Percentiles rank a stretch among this genome's conserved stretches.
These are phyloP conservation scores for Standfussiana lucernea DNA, from an alignment of 2,888 invertebrate genomes.

Conservation along the genomic window DNA sequence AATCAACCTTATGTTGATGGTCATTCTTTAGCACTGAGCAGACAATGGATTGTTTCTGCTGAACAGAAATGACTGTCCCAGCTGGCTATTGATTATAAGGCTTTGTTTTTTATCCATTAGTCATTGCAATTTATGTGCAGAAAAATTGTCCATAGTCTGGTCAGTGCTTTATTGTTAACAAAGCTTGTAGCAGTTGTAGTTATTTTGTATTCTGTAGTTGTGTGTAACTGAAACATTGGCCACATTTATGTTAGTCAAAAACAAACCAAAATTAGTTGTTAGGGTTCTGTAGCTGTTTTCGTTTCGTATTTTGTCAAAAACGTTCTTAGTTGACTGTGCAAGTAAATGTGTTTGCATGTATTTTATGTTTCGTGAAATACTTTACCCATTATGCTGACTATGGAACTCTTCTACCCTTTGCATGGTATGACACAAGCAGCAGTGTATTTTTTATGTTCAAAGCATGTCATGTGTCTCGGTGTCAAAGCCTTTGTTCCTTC, in stretches of 20 bases:
- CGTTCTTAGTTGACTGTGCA: constrained; percentile 20
- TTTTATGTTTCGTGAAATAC: constrained; percentile 37
- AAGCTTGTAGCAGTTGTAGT: constrained; percentile 32
- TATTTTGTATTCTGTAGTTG: constrained; percentile 6
- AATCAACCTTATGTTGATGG: constrained; percentile 7
- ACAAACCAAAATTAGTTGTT: neutral
- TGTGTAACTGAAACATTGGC: constrained; percentile 9
- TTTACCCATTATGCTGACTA: neutral
- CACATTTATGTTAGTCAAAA: constrained; percentile 10
- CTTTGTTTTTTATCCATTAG: neutral
- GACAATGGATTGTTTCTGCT: neutral
- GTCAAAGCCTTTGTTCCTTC: constrained; percentile 34
- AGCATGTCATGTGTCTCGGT: constrained; percentile 41
- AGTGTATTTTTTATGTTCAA: constrained; percentile 18
- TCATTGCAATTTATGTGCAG: neutral
- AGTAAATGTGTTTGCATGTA: constrained; percentile 37
- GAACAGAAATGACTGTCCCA: neutral
- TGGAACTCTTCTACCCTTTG: constrained; percentile 23
- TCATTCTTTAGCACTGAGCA: neutral
- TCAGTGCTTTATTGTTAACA: constrained; percentile 3
- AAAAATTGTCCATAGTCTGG: neutral
- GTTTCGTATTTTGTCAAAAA: constrained; percentile 24
- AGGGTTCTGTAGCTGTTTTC: neutral
- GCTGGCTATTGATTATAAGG: neutral
- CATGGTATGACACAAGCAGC: constrained; percentile 29